phyloP scores from a whole-genome alignment of 1,140 invertebrate species.

The Neuroterus valhalla region DNA sequence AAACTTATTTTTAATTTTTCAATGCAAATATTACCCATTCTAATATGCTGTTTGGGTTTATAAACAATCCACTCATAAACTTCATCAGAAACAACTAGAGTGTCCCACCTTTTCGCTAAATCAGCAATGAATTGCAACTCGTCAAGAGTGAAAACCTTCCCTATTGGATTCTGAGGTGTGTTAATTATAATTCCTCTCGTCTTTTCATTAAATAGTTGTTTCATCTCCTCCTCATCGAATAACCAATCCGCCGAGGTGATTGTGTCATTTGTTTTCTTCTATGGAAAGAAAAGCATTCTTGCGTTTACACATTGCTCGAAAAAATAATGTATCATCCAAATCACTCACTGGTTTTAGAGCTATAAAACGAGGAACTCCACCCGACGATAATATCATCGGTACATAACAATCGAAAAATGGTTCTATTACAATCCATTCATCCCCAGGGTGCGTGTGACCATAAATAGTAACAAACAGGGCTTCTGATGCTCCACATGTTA shows the following conservation, averaged over 20 bases:
- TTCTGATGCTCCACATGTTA: conserved; percentile 95
- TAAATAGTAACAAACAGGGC: conserved; percentile 89
- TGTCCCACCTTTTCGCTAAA: conserved; percentile 94
- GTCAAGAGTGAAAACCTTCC: conserved; percentile 88
- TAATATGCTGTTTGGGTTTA: conserved; percentile 88
- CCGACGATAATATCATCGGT: conserved; percentile 92
- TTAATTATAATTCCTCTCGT: conserved; percentile 98
- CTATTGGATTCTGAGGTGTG: conserved; percentile 96
- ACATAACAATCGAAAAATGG: conserved; percentile 99
- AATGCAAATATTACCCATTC: conserved; percentile 85
- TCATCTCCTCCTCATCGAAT: conserved; percentile 89
- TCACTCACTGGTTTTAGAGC: conserved; percentile 86
- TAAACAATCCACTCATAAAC: conserved; percentile 99
- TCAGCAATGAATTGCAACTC: conserved; percentile 88
- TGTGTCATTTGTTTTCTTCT: conserved; percentile 70
- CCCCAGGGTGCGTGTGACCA: conserved; percentile 89
- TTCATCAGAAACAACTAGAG: conserved; percentile 95
- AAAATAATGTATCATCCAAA: too few relatives aligned
- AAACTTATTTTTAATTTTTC: too few relatives aligned
- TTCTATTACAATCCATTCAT: conserved; percentile 98
- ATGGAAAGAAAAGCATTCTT: too few relatives aligned
- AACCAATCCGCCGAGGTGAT: conserved; percentile 90
- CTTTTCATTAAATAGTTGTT: conserved; percentile 88
- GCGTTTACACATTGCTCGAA: too few relatives aligned
- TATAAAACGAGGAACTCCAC: conserved; percentile 91